Base-by-base conservation (phyloP, 2,888 invertebrate species). In the Drosophila falleni region DNA sequence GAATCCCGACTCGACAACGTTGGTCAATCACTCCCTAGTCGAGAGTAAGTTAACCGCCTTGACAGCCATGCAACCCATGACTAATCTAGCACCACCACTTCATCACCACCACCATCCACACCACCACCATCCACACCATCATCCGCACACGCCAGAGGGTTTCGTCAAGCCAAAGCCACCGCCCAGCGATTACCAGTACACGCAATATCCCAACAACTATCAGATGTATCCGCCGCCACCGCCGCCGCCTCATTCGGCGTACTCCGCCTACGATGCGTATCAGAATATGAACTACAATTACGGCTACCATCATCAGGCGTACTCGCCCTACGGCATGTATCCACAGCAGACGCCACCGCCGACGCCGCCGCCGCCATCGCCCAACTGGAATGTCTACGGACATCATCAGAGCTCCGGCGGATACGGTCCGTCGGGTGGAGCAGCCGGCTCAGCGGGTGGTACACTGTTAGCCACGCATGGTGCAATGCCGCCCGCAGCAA, bases 1-100 rank as follows among this genome's bases (percentile, higher is more conserved):
- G 78, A 96, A 96, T 85, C 96, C 96, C 0, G 96, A 96, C 86
- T 96, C 96, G 13, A 96, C 96, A 1, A 96, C 95, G 13, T 94
- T 95, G 55, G 91, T 92, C 51, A 92, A 94, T 68, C 91, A 92
- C 39, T 89, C 88, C 65, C 94, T 94, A 80, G 93, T 94, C 74
- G 92, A 92, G 81, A 90, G 91, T 86, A 92, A 92, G 80, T 87
- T 91, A 80, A 91, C 91, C 72, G 90, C 91, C 56, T 85, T 91
- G 85, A 94, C 94, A 78, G 91, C 92, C 80, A 91, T 92, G 85
- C 91, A 92, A 74, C 91, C 91, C 72, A 94, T 95, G 85, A 90
- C 91, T 72, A 92, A 92, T 80, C 80, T 92, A 78, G 89, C 89
- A 56, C 89, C 78, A 71, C 87, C 74, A 78, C 58, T 72, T 64